These are phyloP conservation scores for Pygoscelis antarcticus DNA, from an alignment of 2,113 vertebrate species.

Conservation along the genomic window DNA sequence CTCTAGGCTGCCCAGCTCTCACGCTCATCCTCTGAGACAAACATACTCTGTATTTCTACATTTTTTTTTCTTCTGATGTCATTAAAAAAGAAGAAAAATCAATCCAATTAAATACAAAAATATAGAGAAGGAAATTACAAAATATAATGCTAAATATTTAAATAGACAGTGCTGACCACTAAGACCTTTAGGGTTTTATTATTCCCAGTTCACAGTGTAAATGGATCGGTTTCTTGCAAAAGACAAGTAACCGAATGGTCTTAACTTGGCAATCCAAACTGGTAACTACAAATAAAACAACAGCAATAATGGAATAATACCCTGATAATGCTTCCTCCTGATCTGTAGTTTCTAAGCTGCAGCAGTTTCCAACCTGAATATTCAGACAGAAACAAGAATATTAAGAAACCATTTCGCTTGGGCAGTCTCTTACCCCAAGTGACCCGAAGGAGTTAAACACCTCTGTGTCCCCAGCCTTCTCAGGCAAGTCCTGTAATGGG, in stretches of 20 bases:
- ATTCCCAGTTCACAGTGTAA: not conserved
- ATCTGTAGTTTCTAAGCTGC: not conserved
- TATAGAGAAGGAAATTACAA: slow-evolving; percentile 22
- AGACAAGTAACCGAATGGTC: not conserved
- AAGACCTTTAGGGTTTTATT: slow-evolving; percentile 36
- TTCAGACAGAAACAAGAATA: not conserved
- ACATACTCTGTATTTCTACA: not conserved
- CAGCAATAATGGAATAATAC: not conserved
- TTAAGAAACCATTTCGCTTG: not conserved
- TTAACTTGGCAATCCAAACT: not conserved
- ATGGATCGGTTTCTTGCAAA: not conserved
- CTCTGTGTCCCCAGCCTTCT: not conserved
- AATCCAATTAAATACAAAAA: slow-evolving; percentile 33
- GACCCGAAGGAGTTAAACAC: not conserved
- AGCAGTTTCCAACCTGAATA: not conserved
- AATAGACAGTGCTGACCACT: slow-evolving; percentile 3
- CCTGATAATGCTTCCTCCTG: not conserved
- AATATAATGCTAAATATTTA: slow-evolving; percentile 59
- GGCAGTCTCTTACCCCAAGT: not conserved
- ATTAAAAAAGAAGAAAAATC: slow-evolving; percentile 39
- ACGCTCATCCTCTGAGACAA: not conserved
- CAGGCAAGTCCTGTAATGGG: not conserved
- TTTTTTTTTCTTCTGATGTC: not conserved
- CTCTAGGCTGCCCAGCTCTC: not conserved
- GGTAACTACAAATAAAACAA: not conserved